Evolutionary conservation across 1,140 invertebrate genomes (phyloP).

Genomic region (Diorhabda carinulata): DNA sequence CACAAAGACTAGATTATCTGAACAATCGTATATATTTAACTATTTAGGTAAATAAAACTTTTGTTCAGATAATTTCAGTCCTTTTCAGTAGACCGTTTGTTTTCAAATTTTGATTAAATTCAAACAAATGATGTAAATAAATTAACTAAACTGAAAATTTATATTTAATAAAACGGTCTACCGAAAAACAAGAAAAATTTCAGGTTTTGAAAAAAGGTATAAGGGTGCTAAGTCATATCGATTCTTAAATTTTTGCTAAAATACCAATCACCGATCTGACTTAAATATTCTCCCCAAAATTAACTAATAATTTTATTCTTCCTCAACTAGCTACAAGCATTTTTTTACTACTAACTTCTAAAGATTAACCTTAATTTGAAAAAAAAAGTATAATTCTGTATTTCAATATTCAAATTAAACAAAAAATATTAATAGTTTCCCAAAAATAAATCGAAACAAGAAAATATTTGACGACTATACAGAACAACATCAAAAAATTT

Average conservation of each 20-base stretch:
- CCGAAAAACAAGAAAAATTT: constrained; percentile 19
- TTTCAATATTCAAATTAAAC: neutral
- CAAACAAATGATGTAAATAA: too few relatives aligned
- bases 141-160: too few relatives aligned
- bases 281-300: neutral
- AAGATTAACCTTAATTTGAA: neutral
- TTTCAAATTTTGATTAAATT: too few relatives aligned
- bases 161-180: constrained; percentile 13
- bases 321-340: neutral
- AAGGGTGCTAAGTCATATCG: constrained; percentile 9
- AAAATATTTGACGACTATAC: constrained; percentile 3
- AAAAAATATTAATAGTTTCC: neutral
- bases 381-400: neutral
- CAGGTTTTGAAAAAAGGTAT: constrained; percentile 21
- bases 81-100: constrained; percentile 15
- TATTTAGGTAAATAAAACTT: too few relatives aligned
- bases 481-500: constrained; percentile 14
- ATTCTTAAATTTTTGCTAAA: neutral
- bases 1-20: constrained; percentile 8
- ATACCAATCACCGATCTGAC: constrained; percentile 30
- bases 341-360: neutral
- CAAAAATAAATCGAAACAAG: neutral
- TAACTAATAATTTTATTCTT: neutral
- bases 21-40: neutral
- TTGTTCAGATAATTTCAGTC: neutral